These are phyloP conservation scores for Sphinx pinastri DNA, from an alignment of 2,888 invertebrate genomes.

Conservation along the genomic window DNA sequence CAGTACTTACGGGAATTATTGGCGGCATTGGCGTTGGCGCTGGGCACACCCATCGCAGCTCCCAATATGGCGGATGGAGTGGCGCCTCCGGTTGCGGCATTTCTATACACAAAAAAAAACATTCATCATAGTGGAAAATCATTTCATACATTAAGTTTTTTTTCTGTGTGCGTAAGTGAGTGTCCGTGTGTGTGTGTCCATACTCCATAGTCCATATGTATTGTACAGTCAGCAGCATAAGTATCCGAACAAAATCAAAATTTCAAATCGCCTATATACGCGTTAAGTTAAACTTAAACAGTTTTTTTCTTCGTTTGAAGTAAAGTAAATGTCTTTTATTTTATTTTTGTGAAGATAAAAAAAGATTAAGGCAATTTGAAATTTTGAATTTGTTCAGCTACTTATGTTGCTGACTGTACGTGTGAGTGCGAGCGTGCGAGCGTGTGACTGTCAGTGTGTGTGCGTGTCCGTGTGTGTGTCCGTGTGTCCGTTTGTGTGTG, in stretches of 20 bases:
- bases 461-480: no score
- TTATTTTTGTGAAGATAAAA: no score
- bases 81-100: conserved; percentile 68
- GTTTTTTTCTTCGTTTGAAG: no score
- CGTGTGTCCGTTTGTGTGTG: neutral
- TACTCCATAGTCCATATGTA: no score
- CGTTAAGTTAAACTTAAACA: no score
- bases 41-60: conserved; percentile 88
- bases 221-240: no score
- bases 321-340: no score
- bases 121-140: no score
- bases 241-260: no score
- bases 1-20: conserved; percentile 56
- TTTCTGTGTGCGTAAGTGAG: neutral
- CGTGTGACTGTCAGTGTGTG: neutral
- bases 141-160: neutral
- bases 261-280: no score
- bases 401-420: neutral
- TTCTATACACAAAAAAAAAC: conserved; percentile 50
- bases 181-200: neutral
- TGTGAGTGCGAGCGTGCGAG: neutral
- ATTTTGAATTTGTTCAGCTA: neutral
- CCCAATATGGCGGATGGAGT: conserved; percentile 89
- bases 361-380: no score
- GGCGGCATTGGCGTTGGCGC: conserved; percentile 56